phyloP scores from a whole-genome alignment of 2,113 vertebrate genomes.

The Corythoichthys haematopterus region DNA sequence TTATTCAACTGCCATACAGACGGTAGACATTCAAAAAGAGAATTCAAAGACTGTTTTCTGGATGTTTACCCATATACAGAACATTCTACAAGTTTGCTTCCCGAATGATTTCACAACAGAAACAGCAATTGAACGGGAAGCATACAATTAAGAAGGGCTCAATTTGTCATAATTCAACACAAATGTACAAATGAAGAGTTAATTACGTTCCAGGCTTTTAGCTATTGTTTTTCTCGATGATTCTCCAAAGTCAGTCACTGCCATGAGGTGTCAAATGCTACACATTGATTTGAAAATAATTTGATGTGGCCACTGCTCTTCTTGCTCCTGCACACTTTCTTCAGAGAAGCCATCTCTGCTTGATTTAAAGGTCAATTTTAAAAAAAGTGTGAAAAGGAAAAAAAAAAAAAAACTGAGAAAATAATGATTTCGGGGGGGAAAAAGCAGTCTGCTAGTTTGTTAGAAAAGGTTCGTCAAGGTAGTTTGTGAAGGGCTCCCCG shows the following conservation, averaged over 20 bases:
- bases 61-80: constrained; percentile 60
- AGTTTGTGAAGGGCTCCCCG: constrained; percentile 98
- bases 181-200: constrained; percentile 60
- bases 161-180: constrained; percentile 53
- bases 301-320: constrained; percentile 60
- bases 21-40: constrained; percentile 61
- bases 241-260: constrained; percentile 58
- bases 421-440: constrained; percentile 29
- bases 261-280: constrained; percentile 86
- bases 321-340: constrained; percentile 69
- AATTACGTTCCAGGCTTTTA: constrained; percentile 48
- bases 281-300: constrained; percentile 72
- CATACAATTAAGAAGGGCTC: constrained; percentile 62
- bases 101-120: constrained; percentile 60
- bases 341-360: constrained; percentile 75
- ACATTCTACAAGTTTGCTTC: constrained; percentile 67
- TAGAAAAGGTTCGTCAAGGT: constrained; percentile 99
- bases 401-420: neutral
- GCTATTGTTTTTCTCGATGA: constrained; percentile 38
- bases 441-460: constrained; percentile 71
- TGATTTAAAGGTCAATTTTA: constrained; percentile 70
- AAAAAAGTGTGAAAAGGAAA: constrained; percentile 42
- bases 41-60: constrained; percentile 67
- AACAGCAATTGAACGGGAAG: constrained; percentile 49
- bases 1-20: constrained; percentile 45